A percentile compares a stretch with the other conserved stretches of the same genome.
These are phyloP conservation scores for Amphipyra tragopoginis DNA, from an alignment of 2,888 invertebrate genomes.

Conservation along the genomic window DNA sequence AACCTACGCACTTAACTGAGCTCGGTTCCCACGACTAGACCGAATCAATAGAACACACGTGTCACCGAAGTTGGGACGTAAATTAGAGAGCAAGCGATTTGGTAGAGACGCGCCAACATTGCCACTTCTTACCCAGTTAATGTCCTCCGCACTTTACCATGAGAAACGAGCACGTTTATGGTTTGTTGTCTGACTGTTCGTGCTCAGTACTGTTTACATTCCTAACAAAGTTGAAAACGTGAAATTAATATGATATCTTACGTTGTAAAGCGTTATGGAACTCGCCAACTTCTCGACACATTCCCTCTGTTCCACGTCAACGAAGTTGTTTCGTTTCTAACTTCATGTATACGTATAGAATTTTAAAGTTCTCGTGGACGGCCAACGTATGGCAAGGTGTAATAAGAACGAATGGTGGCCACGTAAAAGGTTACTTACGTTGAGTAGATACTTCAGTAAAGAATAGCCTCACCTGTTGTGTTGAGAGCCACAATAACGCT, in stretches of 20 bases:
- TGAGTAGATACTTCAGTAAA: constrained; percentile 57
- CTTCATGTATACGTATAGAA: constrained; percentile 33
- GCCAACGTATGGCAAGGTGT: constrained; percentile 46
- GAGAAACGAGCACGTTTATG: constrained; percentile 71
- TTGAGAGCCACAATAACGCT: constrained; percentile 51
- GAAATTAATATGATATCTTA: constrained; percentile 63
- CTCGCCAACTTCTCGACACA: constrained; percentile 49
- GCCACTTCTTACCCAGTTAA: constrained; percentile 68
- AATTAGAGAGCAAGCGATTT: constrained; percentile 69
- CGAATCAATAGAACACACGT: constrained; percentile 77
- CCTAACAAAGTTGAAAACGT: constrained; percentile 59
- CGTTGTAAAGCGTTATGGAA: constrained; percentile 26
- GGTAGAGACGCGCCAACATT: constrained; percentile 60
- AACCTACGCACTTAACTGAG: constrained; percentile 37
- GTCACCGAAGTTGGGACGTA: constrained; percentile 70
- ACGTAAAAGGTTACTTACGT: constrained; percentile 61
- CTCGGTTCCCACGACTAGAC: constrained; percentile 50
- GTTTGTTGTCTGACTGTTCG: constrained; percentile 63
- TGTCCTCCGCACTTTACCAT: constrained; percentile 67
- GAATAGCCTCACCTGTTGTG: constrained; percentile 64
- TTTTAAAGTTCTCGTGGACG: constrained; percentile 46
- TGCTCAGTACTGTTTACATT: constrained; percentile 47
- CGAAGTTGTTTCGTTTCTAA: constrained; percentile 36
- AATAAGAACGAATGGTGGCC: constrained; percentile 64
- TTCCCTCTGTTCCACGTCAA: constrained; percentile 36